Percentiles rank a stretch among this genome's conserved stretches.
These are phyloP conservation scores for Drosophila orena DNA, from an alignment of 1,140 invertebrate species.

Conservation along the genomic window DNA sequence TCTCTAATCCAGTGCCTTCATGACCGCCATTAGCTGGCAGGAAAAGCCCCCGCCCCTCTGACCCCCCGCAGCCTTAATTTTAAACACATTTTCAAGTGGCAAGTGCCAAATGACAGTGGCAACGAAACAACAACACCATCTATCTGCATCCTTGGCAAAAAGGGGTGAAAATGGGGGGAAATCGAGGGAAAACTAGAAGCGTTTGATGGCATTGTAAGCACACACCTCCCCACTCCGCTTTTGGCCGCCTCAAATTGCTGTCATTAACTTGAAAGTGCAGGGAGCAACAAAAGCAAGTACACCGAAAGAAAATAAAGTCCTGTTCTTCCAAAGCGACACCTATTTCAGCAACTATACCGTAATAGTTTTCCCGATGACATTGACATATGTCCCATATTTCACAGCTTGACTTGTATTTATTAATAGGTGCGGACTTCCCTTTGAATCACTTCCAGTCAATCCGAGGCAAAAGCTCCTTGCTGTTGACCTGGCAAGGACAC, in stretches of 20 bases:
- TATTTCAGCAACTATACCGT: not conserved
- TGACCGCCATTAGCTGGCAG: constrained; percentile 58
- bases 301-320: not conserved
- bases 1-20: constrained; percentile 29
- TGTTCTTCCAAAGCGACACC: not conserved
- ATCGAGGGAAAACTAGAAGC: constrained; percentile 4
- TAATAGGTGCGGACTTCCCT: not conserved
- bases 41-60: constrained; percentile 12
- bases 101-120: constrained; percentile 56
- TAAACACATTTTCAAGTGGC: constrained; percentile 56
- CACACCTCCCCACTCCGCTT: not conserved
- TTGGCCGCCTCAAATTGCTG: constrained; percentile 45
- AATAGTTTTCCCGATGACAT: too few species aligned
- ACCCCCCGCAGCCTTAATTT: constrained; percentile 21
- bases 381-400: not conserved
- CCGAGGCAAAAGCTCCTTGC: constrained; percentile 40
- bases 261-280: constrained; percentile 57
- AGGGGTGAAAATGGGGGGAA: not conserved
- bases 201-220: constrained; percentile 54
- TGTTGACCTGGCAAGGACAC: constrained; percentile 60
- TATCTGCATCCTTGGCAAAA: constrained; percentile 26
- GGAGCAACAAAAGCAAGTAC: constrained; percentile 26
- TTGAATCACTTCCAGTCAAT: not conserved
- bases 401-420: not conserved
- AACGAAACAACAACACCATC: constrained; percentile 40